These are phyloP conservation scores for Crepidodera aurea DNA, from an alignment of 2,888 invertebrate species.

Conservation along the genomic window DNA sequence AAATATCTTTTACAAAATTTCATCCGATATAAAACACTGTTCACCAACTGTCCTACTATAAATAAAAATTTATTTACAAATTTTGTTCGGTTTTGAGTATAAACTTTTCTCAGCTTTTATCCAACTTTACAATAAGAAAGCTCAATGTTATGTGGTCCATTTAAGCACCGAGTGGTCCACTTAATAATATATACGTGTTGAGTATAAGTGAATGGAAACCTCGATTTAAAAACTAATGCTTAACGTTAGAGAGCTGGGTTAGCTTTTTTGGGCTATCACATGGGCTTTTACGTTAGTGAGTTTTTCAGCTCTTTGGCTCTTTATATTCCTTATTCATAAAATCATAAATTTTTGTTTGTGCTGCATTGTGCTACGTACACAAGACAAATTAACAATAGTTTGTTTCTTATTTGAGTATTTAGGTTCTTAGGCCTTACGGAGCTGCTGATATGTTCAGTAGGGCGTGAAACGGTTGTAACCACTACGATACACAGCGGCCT, in stretches of 20 bases:
- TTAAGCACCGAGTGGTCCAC: constrained; percentile 30
- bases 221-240: constrained; percentile 45
- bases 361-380: constrained; percentile 57
- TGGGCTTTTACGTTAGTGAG: constrained; percentile 60
- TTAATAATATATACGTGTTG: constrained; percentile 7
- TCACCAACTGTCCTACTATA: too few species aligned
- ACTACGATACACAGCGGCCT: constrained; percentile 93
- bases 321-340: constrained; percentile 42
- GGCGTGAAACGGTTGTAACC: constrained; percentile 95
- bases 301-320: constrained; percentile 60
- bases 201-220: constrained; percentile 57
- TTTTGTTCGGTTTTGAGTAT: neutral
- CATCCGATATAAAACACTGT: too few species aligned
- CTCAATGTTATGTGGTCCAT: constrained; percentile 25
- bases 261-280: constrained; percentile 59
- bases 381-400: constrained; percentile 54
- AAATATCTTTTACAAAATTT: too few species aligned
- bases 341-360: constrained; percentile 51
- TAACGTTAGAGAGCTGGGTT: constrained; percentile 60
- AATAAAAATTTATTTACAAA: too few species aligned
- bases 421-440: constrained; percentile 55
- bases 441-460: constrained; percentile 72
- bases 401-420: constrained; percentile 44
- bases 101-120: neutral
- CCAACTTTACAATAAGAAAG: neutral